Evolutionary conservation across 2,113 vertebrate species (phyloP), one percentile per base, ranked within the genome.

Genomic region (Tympanuchus pallidicinctus): DNA sequence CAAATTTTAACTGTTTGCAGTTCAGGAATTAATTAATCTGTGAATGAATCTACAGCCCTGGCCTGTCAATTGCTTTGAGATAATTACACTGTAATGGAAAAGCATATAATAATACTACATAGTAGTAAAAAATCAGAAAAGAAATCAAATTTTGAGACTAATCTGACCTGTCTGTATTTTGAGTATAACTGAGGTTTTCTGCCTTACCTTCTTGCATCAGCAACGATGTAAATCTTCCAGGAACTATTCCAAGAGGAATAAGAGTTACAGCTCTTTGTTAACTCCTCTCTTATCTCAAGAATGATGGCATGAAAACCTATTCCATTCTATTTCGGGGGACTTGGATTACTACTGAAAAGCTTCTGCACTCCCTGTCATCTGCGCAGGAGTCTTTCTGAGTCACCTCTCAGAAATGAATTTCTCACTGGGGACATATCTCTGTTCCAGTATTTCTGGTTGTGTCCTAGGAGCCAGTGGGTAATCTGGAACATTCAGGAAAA

Each of bases 401-500:
- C 45, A 57, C 21, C 5, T 54, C 74, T 82, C 71, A 50, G 34
- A 76, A 70, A 24, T 25, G 50, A 54, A 74, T 71, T 94, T 95
- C 60, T 61, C 43, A 13, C 25, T 60, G n/a, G 20, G 21, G 6
- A 79, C 12, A 8, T 66, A 56, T 43, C 79, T 64, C 24, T 30
- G 15, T 65, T 79, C 27, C 48, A 70, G 19, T 77, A 63, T 82
- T 93, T 77, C 42, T 87, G 14, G 8, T 32, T 71, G 54, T 70
- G 19, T 80, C 27, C 71, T 80, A 92, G 72, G 67, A 90, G 86
- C 17, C 65, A 83, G 82, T 78, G 38, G 71, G 47, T 50, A 73
- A 93, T 60, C 63, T 76, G 57, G 59, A 94, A 89, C 6, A 22
- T 75, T 87, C 32, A 83, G 50, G 82, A 73, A 92, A 92, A 95